Percentiles rank a stretch among this genome's conserved stretches.
Evolutionary conservation across 2,113 vertebrate species (phyloP).

Genomic region (Campylomormyrus tamandua): DNA sequence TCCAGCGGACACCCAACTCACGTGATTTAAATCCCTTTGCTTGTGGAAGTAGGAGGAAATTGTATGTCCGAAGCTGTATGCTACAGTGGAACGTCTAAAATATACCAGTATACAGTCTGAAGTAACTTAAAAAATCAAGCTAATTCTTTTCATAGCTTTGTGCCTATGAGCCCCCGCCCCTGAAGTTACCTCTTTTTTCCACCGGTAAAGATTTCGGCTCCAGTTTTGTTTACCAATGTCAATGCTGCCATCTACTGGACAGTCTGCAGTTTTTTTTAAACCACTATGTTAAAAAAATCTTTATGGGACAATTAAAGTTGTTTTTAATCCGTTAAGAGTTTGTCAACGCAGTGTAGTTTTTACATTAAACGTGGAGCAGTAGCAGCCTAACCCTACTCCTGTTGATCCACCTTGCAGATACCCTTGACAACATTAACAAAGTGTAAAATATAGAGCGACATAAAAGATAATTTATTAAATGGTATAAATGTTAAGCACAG

Average conservation of each 20-base stretch:
- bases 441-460: neutral
- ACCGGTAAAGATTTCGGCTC: neutral
- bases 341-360: neutral
- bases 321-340: neutral
- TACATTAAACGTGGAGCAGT: neutral
- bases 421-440: neutral
- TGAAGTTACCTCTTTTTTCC: neutral
- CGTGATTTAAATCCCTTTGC: neutral
- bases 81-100: neutral
- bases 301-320: neutral
- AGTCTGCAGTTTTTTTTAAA: neutral
- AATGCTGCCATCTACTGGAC: slow-evolving; percentile 18
- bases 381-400: too few species aligned
- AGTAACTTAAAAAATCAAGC: neutral
- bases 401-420: too few species aligned
- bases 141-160: neutral
- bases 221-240: neutral
- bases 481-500: neutral
- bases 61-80: neutral
- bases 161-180: neutral
- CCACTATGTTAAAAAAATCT: neutral
- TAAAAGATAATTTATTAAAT: neutral
- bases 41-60: neutral
- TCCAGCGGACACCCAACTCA: neutral
- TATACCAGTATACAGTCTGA: neutral